These are phyloP conservation scores for Solenodon paradoxus DNA, from an alignment of 2,113 vertebrate genomes.

Conservation along the genomic window DNA sequence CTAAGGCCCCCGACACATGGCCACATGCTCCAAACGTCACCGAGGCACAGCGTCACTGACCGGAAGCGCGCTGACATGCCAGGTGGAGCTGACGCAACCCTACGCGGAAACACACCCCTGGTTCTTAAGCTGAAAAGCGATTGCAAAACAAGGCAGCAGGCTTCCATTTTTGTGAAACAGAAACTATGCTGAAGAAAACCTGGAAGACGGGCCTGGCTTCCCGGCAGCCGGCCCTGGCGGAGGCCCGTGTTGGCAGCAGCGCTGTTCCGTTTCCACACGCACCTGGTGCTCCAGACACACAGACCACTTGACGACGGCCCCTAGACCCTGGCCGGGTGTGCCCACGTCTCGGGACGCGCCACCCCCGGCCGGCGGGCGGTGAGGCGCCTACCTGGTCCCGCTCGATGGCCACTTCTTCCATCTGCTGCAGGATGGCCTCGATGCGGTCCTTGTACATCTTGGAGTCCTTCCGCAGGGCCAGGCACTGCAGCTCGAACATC, in stretches of 20 bases:
- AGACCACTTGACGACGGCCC: fast-evolving
- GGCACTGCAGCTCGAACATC: constrained; percentile 85
- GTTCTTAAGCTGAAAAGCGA: background rate
- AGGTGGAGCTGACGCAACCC: too few relatives aligned
- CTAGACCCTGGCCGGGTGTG: too few relatives aligned
- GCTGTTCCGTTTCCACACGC: too few relatives aligned
- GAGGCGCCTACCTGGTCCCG: constrained; percentile 88
- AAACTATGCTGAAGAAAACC: fast-evolving
- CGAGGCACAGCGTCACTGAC: too few relatives aligned
- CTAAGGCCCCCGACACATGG: too few relatives aligned
- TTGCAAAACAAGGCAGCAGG: background rate
- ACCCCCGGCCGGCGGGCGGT: fast-evolving
- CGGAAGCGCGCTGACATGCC: too few relatives aligned
- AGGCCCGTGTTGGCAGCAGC: too few relatives aligned
- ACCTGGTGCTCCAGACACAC: too few relatives aligned
- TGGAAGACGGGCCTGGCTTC: background rate
- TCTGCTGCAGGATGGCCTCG: constrained; percentile 88
- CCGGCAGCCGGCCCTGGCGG: background rate
- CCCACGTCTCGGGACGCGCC: too few relatives aligned
- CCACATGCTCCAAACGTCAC: too few relatives aligned
- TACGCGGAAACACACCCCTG: too few relatives aligned
- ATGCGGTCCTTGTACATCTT: constrained; percentile 91
- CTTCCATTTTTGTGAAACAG: background rate
- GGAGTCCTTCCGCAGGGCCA: constrained; percentile 88
- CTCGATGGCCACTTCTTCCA: constrained; percentile 92